Base-by-base conservation (phyloP, 2,888 invertebrate species). In the Leucophora obtusa region DNA sequence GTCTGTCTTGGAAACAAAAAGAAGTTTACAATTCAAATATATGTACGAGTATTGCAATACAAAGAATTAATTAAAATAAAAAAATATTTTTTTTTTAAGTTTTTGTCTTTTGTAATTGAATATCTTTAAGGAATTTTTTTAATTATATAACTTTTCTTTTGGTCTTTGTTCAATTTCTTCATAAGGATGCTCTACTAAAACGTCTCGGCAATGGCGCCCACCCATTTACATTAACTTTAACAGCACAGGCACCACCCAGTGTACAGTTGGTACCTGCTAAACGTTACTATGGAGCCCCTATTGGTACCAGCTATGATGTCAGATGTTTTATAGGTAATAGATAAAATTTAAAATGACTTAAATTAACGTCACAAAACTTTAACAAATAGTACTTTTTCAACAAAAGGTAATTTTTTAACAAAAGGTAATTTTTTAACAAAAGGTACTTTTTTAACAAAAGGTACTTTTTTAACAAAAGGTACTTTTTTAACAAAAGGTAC, bases 201-300 rank as follows among this genome's bases (percentile, higher is more conserved):
- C 93, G 96, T 77, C 91, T 96, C 53, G 96, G 96, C 10, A 91
- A 94, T 21, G 94, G 96, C 85, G 95, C 96, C 0, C 94, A 94
- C 88, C 94, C 96, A 0, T 96, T 96, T 87, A 94, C 94, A 78
- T 92, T 97, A 92, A 94, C 95, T 87, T 92, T 97, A 84, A 95
- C 96, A 1, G 94, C 95, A 43, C 91, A 96, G 83, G 96, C 96
- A 65, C 97, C 97, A n/a, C 97, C 97, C 18, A 96, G 96, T 86
- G 96, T 97, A 54, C 96, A 96, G 88, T 91, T 97, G 84, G 96
- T 96, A 18, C 97, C 97, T 0, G 97, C 97, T 2, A 96, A 97
- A 89, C 95, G 96, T 87, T 97, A 97, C 91, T 95, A 94, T 83
- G 97, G 97, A 0, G 96, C 96, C 1, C 97, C 97, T 0, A 96